Evolutionary conservation across 2,888 invertebrate genomes (phyloP), one percentile per base, ranked within the genome.

Genomic region (Malachius bipustulatus): DNA sequence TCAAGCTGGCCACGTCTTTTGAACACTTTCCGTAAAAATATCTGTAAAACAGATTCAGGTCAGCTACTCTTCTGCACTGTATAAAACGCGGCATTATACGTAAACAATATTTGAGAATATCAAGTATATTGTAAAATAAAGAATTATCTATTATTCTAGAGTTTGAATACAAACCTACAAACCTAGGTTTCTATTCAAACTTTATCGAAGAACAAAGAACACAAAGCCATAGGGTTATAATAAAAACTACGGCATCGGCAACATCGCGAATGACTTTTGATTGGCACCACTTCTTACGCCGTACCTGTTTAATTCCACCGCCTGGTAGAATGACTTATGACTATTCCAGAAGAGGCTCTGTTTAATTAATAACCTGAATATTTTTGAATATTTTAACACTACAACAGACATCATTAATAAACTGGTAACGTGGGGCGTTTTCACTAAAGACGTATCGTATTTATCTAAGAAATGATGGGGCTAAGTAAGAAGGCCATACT

Each of bases 331-430:
- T 51, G 49, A 51, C 47, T 48, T 48, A 49, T 47, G 49, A 46
- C 43, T 47, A 47, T 47, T 48, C 47, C 40, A 47, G 43, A 44
- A 44, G 46, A 51, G 51, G 42, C 39, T 43, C 39, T 46, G 50
- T 50, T 53, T 54, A 53, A 53, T 54, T 53, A 54, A 53, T 53
- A 54, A 53, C 52, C 49, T 42, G 50, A 50, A 50, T 50, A 53
- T 51, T 52, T 52, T 47, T 46, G 53, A 53, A 54, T 54, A 54
- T 54, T 54, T 54, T 54, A 54, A 52, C 54, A 54, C 54, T 47
- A 53, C 50, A 46, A 49, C 44, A 43, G 48, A 43, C 47, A 46
- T 49, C 53, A 54, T 54, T 54, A 54, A 54, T 54, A 52, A 54
- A 39, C 47, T 50, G 46, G 48, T 48, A 50, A 49, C 52, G 47